Percentiles rank a stretch among this genome's conserved stretches.
Evolutionary conservation across 1,140 invertebrate species (phyloP).

Genomic region (Caenorhabditis briggsae): DNA sequence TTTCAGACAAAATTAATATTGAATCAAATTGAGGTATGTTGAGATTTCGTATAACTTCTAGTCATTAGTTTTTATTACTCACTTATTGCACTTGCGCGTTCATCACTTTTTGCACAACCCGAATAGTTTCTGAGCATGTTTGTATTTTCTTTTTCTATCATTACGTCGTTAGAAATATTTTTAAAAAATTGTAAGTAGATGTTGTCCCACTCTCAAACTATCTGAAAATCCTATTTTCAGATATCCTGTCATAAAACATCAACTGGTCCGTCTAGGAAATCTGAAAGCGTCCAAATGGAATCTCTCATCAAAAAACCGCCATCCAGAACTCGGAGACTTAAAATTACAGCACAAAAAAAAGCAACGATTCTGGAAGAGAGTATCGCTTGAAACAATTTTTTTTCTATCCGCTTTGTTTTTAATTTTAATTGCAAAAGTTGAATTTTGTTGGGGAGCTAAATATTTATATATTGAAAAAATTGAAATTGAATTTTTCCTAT

Average conservation of each 20-base stretch:
- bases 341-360: conserved; percentile 3
- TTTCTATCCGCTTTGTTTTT: not conserved
- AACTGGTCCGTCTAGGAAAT: conserved; percentile 5
- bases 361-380: conserved; percentile 29
- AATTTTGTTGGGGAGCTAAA: too few relatives aligned
- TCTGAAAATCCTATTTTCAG: not conserved
- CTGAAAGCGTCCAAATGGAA: conserved; percentile 40
- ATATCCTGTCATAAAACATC: conserved; percentile 18
- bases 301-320: not conserved
- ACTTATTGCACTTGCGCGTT: not conserved
- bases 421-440: too few relatives aligned
- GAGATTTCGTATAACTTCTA: not conserved
- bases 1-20: conserved; percentile 40
- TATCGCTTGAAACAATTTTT: not conserved
- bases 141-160: too few relatives aligned
- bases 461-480: too few relatives aligned
- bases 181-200: too few relatives aligned
- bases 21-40: conserved; percentile 30
- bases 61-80: not conserved
- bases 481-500: not conserved
- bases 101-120: not conserved
- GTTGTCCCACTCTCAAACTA: not conserved
- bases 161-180: not conserved
- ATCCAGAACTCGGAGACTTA: not conserved
- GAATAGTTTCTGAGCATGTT: not conserved